Evolutionary conservation across 2,113 vertebrate species (phyloP).

Genomic region (Epinephelus fuscoguttatus): DNA sequence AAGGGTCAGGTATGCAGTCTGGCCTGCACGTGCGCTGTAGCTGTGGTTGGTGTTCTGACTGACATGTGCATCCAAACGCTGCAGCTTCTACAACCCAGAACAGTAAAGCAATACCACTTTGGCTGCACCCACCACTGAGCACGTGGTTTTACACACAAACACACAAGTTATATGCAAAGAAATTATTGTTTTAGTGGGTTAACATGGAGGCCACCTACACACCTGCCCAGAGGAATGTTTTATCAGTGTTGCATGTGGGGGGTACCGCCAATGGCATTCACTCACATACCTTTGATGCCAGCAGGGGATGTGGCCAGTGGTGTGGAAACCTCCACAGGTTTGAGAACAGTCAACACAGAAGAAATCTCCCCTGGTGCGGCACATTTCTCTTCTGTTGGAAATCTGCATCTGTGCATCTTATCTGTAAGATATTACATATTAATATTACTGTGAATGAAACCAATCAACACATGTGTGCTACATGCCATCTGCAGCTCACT

Average conservation of each 20-base stretch:
- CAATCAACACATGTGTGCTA: neutral
- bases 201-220: constrained; percentile 67
- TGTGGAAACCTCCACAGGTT: constrained; percentile 57
- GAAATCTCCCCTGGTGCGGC: constrained; percentile 6
- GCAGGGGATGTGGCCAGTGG: constrained; percentile 68
- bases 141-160: constrained; percentile 23
- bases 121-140: constrained; percentile 31
- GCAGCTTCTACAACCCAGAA: constrained; percentile 41
- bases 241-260: constrained; percentile 60
- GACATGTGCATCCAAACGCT: constrained; percentile 49
- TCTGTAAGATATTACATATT: constrained; percentile 2
- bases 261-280: constrained; percentile 57
- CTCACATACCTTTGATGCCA: constrained; percentile 64
- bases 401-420: constrained; percentile 5
- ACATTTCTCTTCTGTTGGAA: constrained; percentile 1
- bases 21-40: constrained; percentile 43
- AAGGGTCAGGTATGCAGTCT: constrained; percentile 52
- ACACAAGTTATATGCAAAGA: constrained; percentile 43
- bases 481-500: constrained; percentile 23
- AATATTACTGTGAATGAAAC: neutral
- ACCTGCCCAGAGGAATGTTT: constrained; percentile 75
- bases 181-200: constrained; percentile 63
- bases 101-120: constrained; percentile 53
- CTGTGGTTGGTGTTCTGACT: constrained; percentile 29
- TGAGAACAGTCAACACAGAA: constrained; percentile 37